Evolutionary conservation across 2,113 vertebrate genomes (phyloP), one percentile per base, ranked within the genome.

Genomic region (Chloebia gouldiae): DNA sequence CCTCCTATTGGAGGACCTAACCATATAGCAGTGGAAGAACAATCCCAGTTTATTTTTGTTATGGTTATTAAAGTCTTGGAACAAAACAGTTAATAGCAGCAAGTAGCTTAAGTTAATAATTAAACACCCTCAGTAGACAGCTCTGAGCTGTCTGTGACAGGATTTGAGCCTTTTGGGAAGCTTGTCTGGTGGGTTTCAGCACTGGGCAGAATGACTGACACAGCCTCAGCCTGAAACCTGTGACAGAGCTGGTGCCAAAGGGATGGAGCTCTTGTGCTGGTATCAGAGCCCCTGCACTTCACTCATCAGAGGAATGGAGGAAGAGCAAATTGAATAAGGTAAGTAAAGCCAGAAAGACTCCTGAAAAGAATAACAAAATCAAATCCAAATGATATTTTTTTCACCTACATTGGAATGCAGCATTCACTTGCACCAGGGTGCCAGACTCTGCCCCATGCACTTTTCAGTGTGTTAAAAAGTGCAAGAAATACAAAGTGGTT

Each of bases 61-160:
- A 39, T 59, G 31, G 33, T 86, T 23, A 45, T 93, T 87, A 50
- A 94, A 64, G 13, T 27, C 73, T 79, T 81, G 45, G 42, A 96
- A 88, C 83, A 86, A 93, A 96, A 91, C 64, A 75, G 96, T 97
- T 97, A 96, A 95, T 33, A 95, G 56, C 53, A 76, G 54, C 59
- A 72, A 92, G 81, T 91, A 75, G 75, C 44, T 97, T 66, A 42
- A 39, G 91, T 98, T 98, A 98, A 98, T 98, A 50, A 98, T 98
- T 98, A 98, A 98, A 54, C 94, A 49, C 77, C 45, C 59, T 49
- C 61, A 37, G 8, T 77, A 87, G 91, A 83, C 7, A 13, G 70
- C 53, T 90, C 76, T 92, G 87, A 90, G 90, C 84, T 83, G 65
- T 56, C 70, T 96, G 76, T 60, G 68, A n/a, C 3, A 2, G 63